Base-by-base conservation (phyloP, 2,888 invertebrate species). In the Idaea aversata region DNA sequence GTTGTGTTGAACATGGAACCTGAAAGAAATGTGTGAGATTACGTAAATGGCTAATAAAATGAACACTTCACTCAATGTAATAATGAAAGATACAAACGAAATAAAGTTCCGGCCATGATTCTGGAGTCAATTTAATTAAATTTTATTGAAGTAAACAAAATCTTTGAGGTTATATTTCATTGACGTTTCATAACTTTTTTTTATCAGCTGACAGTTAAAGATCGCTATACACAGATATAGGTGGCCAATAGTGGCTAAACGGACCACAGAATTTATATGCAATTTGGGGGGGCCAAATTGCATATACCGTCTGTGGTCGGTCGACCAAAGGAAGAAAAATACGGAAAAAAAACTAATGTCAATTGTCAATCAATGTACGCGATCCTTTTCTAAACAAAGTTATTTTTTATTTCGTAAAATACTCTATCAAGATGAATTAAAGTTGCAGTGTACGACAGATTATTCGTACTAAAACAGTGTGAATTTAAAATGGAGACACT, bases 21-120 rank as follows among this genome's bases (percentile, higher is more conserved):
- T 92, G 81, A 70, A 90, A 88, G 34, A 63, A 70, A 68, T 63
- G 57, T 61, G 61, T 59, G 10, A 7, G 7, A 13, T 59, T 10
- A 59, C 34, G 34, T 59, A 58, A 58, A 15, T 15, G 15, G 15
- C 58, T 25, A 15, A 16, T 16, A 15, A 16, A 15, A 16, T 58
- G 58, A 16, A 59, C 16, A 16, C 5, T 5, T 16, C 7, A 15
- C n/a, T 15, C 16, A 59, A 59, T 59, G 34, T 13, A 13, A 34
- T 16, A 3, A 59, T 16, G 34, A 15, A 64, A 35, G 0, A 5
- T 65, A 82, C 90, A 84, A 76, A 89, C 91, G 88, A 72, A 90
- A 87, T 71, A 91, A 71, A 35, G 87, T 84, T 66, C 89, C 89
- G 63, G 90, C 86, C 91, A 83, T 83, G 57, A 67, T 66, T 13